Conservation (phyloP, 2,888 invertebrate genomes). For the Lepidocyrtoides sp. region DNA sequence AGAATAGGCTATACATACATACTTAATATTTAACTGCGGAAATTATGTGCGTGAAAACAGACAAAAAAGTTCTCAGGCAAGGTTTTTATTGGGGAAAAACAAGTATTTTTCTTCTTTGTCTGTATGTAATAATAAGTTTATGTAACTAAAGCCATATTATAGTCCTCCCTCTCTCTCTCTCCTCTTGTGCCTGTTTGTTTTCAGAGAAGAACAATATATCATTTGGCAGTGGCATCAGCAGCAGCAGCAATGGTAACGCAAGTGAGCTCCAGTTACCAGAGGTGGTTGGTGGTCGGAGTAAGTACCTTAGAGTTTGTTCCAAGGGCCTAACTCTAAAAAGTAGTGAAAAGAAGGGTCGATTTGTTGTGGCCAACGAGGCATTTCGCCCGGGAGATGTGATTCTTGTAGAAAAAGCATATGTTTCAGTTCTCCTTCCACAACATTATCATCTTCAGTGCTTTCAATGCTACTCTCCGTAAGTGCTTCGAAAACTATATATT, state of each 20-base stretch:
- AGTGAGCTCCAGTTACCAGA: slow-evolving; percentile 74
- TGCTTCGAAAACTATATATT: slow-evolving; percentile 47
- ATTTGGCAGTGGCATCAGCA: slow-evolving; percentile 47
- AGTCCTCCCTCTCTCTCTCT: neutral
- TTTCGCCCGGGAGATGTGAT: slow-evolving; percentile 86
- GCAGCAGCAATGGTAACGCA: neutral
- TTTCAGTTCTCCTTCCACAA: slow-evolving; percentile 85
- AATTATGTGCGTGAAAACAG: slow-evolving; percentile 47
- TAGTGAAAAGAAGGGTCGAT: slow-evolving; percentile 84
- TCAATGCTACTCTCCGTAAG: slow-evolving; percentile 85
- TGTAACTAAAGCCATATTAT: slow-evolving; percentile 9
- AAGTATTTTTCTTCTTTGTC: neutral
- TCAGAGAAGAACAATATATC: slow-evolving; percentile 75
- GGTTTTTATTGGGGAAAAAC: neutral
- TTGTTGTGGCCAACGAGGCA: slow-evolving; percentile 85
- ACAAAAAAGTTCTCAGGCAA: slow-evolving; percentile 3
- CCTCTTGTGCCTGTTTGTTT: slow-evolving; percentile 35
- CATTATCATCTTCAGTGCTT: slow-evolving; percentile 85
- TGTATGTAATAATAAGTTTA: neutral
- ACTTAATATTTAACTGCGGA: neutral
- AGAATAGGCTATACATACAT: neutral
- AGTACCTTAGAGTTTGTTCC: slow-evolving; percentile 80
- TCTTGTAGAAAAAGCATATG: slow-evolving; percentile 85
- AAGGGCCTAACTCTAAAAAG: slow-evolving; percentile 76
- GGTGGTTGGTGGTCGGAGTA: slow-evolving; percentile 81